A percentile compares a stretch with the other conserved stretches of the same genome.
These are phyloP conservation scores for Papilio dardanus DNA, from an alignment of 1,140 invertebrate genomes.

Conservation along the genomic window DNA sequence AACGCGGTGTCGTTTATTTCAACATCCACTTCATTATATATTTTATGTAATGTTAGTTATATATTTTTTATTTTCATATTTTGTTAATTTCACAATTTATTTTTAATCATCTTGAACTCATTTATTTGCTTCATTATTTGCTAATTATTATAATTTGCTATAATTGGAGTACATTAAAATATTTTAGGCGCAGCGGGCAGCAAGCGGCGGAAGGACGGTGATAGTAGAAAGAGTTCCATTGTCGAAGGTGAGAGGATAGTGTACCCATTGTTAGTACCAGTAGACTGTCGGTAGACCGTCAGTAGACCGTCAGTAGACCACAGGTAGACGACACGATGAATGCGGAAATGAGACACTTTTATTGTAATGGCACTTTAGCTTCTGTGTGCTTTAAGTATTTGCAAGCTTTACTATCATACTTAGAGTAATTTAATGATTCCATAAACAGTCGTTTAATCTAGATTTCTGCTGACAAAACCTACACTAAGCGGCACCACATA, in stretches of 20 bases:
- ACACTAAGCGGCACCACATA: too few relatives aligned
- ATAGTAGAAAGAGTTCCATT: slow-evolving; percentile 90
- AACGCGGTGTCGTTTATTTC: too few relatives aligned
- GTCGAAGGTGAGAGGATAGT: slow-evolving; percentile 86
- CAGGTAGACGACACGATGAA: not conserved
- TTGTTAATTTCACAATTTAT: not conserved
- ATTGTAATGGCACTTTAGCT: not conserved
- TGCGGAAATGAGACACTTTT: not conserved
- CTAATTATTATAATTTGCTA: slow-evolving; percentile 27
- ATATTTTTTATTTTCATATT: not conserved
- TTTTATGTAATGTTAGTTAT: too few relatives aligned
- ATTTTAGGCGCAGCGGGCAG: slow-evolving; percentile 73
- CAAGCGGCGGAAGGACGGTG: slow-evolving; percentile 83
- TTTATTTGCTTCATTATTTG: slow-evolving; percentile 27
- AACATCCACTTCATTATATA: too few relatives aligned
- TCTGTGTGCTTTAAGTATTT: not conserved
- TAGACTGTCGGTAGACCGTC: not conserved
- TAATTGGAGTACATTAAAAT: slow-evolving; percentile 12
- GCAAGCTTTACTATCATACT: not conserved
- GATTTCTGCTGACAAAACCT: not conserved
- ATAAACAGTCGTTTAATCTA: not conserved
- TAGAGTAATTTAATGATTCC: not conserved
- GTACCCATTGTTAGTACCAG: not conserved
- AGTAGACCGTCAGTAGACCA: not conserved
- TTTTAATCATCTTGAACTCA: not conserved